Conservation (phyloP, 2,797 vertebrate genomes). For the Okamejei kenojei region DNA sequence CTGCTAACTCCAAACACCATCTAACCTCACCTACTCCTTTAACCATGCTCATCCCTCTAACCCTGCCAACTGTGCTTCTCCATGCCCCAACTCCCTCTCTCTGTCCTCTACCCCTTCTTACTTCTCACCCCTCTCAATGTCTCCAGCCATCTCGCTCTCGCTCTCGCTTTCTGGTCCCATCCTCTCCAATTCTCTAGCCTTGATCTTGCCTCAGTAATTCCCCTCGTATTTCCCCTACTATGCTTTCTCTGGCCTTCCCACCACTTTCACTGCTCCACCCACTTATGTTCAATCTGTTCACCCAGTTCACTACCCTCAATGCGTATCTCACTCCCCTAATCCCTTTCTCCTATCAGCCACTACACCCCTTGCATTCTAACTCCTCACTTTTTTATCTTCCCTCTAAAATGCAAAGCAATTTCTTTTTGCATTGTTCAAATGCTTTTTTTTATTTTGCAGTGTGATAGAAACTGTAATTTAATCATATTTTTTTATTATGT, state of each 20-base stretch:
- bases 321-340: not conserved
- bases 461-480: too few relatives aligned
- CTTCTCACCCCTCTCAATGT: not conserved
- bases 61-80: not conserved
- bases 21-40: not conserved
- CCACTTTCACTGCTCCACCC: not conserved
- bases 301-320: too few relatives aligned
- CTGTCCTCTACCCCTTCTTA: not conserved
- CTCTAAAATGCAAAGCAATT: too few relatives aligned
- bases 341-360: not conserved
- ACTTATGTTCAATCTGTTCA: too few relatives aligned
- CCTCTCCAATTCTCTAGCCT: not conserved
- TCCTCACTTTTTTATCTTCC: too few relatives aligned
- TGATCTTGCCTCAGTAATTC: too few relatives aligned
- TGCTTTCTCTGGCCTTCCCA: not conserved
- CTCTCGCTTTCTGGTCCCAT: not conserved
- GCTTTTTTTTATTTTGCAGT: too few relatives aligned
- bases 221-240: not conserved
- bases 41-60: not conserved
- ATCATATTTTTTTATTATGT: too few relatives aligned
- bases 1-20: not conserved
- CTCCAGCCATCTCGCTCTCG: not conserved
- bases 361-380: not conserved
- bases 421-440: too few relatives aligned
- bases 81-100: not conserved